These are phyloP conservation scores for Archocentrus centrarchus DNA, from an alignment of 2,113 vertebrate genomes.

Conservation along the genomic window DNA sequence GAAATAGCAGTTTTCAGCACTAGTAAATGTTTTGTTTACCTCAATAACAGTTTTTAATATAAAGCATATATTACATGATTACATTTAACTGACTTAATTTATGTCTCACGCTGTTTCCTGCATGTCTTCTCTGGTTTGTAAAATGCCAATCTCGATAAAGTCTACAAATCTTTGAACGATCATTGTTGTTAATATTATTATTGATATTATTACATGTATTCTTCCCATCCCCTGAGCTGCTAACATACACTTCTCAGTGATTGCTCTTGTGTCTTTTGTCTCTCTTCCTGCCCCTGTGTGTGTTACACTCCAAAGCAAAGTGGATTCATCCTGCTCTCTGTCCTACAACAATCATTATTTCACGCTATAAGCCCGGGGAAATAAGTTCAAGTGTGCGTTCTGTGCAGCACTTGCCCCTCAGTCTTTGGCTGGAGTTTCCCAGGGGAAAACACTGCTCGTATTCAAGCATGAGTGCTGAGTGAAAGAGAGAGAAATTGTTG, in stretches of 20 bases:
- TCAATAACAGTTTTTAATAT: neutral
- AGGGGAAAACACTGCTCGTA: neutral
- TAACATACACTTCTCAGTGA: neutral
- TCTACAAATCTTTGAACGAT: neutral
- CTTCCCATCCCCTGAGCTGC: neutral
- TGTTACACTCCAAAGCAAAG: slow-evolving; percentile 34
- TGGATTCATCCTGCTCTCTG: slow-evolving; percentile 1
- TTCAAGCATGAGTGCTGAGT: slow-evolving; percentile 38
- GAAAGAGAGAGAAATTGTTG: slow-evolving; percentile 34
- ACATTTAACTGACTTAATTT: neutral
- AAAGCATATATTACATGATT: neutral
- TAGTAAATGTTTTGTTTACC: neutral
- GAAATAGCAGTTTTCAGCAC: neutral
- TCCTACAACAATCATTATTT: slow-evolving; percentile 36
- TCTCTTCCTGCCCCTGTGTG: slow-evolving; percentile 17
- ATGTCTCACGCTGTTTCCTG: neutral
- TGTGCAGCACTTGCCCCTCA: slow-evolving; percentile 32
- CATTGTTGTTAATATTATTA: neutral
- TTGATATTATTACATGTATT: neutral
- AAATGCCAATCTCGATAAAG: neutral
- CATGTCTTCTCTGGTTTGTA: neutral
- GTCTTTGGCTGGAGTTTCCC: slow-evolving; percentile 14
- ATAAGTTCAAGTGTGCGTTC: slow-evolving; percentile 55
- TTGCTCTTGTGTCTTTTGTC: slow-evolving; percentile 20
- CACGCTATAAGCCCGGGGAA: slow-evolving; percentile 15